phyloP scores from a whole-genome alignment of 2,113 vertebrate species.

The Oxyruncus cristatus region DNA sequence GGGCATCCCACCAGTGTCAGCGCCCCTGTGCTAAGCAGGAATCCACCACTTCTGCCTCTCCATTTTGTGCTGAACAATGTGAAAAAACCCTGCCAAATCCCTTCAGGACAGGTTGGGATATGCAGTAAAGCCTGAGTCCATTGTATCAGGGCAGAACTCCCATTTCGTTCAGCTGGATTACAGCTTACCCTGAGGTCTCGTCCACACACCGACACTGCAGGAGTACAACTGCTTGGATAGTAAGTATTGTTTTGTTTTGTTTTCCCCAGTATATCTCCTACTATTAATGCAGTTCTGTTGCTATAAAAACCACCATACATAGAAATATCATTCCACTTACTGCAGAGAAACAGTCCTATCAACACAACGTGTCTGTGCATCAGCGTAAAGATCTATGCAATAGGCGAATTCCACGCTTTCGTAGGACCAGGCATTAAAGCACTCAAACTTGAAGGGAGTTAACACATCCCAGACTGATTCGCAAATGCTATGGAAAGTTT shows the following conservation, averaged over 20 bases:
- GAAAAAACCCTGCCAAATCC: background rate
- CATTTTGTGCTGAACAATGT: background rate
- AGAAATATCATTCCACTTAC: background rate
- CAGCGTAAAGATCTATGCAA: background rate
- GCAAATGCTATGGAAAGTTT: background rate
- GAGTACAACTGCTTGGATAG: background rate
- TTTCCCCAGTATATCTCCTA: background rate
- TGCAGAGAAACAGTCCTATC: background rate
- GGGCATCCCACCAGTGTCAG: background rate
- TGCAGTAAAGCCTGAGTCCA: fast-evolving
- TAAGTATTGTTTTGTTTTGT: background rate
- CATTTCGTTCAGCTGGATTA: background rate
- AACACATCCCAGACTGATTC: background rate
- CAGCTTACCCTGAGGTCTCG: background rate
- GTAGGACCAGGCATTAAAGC: background rate
- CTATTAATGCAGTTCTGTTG: background rate
- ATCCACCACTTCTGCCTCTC: background rate
- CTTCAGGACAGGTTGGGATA: background rate
- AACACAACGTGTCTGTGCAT: fast-evolving
- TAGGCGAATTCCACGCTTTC: background rate
- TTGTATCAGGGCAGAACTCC: background rate
- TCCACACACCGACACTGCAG: background rate
- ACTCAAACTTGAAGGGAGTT: background rate
- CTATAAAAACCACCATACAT: background rate
- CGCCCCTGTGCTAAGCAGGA: background rate